Percentiles rank a stretch among this genome's conserved stretches.
phyloP scores from a whole-genome alignment of 2,113 vertebrate species.

The Antennarius striatus region DNA sequence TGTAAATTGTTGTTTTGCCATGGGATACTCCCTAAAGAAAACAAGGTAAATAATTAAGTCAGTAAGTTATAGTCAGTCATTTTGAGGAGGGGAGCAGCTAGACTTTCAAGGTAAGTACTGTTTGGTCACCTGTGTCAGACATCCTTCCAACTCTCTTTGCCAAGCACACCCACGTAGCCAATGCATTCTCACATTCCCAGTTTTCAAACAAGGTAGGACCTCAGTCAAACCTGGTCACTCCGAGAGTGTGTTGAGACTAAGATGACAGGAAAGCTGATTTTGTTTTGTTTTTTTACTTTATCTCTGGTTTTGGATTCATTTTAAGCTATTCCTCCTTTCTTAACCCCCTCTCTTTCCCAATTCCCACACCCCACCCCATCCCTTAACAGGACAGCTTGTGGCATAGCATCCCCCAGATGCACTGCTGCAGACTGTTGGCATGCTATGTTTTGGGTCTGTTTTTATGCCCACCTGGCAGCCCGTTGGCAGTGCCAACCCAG shows the following conservation, averaged over 20 bases:
- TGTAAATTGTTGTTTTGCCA: slow-evolving; percentile 62
- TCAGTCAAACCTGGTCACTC: slow-evolving; percentile 59
- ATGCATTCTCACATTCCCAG: slow-evolving; percentile 68
- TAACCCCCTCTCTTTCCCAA: slow-evolving; percentile 46
- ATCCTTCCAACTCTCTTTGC: slow-evolving; percentile 67
- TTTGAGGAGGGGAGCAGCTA: slow-evolving; percentile 71
- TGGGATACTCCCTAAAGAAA: slow-evolving; percentile 78
- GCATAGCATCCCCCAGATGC: slow-evolving; percentile 81
- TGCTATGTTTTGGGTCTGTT: slow-evolving; percentile 80
- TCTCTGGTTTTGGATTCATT: slow-evolving; percentile 54
- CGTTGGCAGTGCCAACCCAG: slow-evolving; percentile 73
- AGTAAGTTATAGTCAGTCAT: slow-evolving; percentile 83
- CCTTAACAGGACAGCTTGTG: slow-evolving; percentile 67
- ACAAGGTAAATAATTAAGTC: slow-evolving; percentile 78
- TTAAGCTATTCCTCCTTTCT: slow-evolving; percentile 47
- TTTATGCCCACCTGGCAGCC: slow-evolving; percentile 62
- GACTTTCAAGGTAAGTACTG: slow-evolving; percentile 79
- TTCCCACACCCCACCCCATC: slow-evolving; percentile 33
- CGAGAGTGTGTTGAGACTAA: slow-evolving; percentile 35
- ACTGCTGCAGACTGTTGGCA: slow-evolving; percentile 78
- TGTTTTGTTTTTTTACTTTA: slow-evolving; percentile 49
- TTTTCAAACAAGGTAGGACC: slow-evolving; percentile 75
- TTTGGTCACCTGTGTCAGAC: slow-evolving; percentile 72
- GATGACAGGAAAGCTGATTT: slow-evolving; percentile 36
- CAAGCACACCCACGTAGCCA: slow-evolving; percentile 70